Conservation (phyloP, 2,888 invertebrate species). For the Hedya salicella region DNA sequence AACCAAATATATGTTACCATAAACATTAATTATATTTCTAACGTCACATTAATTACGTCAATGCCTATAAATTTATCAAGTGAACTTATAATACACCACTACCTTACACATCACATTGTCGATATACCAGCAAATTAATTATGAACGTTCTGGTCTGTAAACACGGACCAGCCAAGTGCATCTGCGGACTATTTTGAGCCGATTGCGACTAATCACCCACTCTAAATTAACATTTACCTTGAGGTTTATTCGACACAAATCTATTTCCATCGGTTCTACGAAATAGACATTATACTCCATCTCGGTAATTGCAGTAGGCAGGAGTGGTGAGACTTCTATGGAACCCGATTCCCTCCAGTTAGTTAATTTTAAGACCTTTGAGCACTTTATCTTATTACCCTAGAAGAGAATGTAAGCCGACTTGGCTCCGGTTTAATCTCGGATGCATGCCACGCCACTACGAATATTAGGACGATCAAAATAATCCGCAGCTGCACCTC, state of each 20-base stretch:
- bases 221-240: neutral
- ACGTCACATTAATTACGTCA: constrained; percentile 33
- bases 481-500: constrained; percentile 21
- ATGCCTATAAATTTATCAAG: constrained; percentile 34
- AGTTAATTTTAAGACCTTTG: neutral
- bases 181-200: constrained; percentile 6
- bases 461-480: neutral
- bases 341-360: neutral
- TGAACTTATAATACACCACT: constrained; percentile 38
- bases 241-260: neutral
- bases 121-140: constrained; percentile 23
- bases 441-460: no score
- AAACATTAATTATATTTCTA: constrained; percentile 38
- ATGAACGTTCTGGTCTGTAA: neutral
- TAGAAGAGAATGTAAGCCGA: neutral
- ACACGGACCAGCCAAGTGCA: neutral
- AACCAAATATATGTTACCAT: constrained; percentile 24
- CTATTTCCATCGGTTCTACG: no score
- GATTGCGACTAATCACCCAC: neutral
- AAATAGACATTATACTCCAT: neutral
- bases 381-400: neutral
- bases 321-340: neutral
- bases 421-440: no score
- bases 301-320: neutral
- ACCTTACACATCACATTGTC: constrained; percentile 32